Base-by-base conservation (phyloP, 2,797 vertebrate species). In the Xenops minutus region DNA sequence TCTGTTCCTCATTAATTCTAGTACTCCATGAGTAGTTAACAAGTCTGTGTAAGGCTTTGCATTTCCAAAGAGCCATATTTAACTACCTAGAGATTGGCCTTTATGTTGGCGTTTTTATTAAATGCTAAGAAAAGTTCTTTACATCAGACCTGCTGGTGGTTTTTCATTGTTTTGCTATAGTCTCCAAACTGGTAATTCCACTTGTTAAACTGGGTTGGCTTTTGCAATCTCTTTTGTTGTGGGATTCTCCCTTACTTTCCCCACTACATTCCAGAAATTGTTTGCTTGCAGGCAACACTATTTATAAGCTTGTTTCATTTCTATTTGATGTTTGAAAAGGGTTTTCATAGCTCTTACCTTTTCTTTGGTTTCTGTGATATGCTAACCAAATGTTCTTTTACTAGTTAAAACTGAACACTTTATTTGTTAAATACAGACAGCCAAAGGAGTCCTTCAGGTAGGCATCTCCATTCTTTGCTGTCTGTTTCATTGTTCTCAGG, bases 211-310 rank as follows among this genome's bases (percentile, higher is more conserved):
- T 82, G 77, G 59, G 55, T 63, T 95, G 88, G 74, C 55, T 95
- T 95, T 90, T 94, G 77, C 80, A 87, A 12, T 90, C 74, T 92
- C 26, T 81, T 95, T 97, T 97, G 90, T 96, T 97, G 93, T 96
- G 96, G 94, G 92, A 88, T 94, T 95, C 92, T 95, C 44, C 83
- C 91, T 93, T 95, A 71, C 80, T 92, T 92, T 58, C 85, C 59
- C 52, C 37, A 87, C 67, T 95, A 69, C 95, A 93, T 97, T 95
- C 94, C 93, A 95, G 92, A 94, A 96, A 92, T 95, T 52, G 55
- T 90, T 96, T 90, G 77, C 90, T 97, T 79, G 80, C 48, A 78
- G 93, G 80, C 92, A 93, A 36, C 58, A 72, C 62, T 76, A 10
- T 95, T 94, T 96, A 92, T 92, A 92, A 89, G 68, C 63, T 89